Base-by-base conservation (phyloP, 2,797 vertebrate species). In the Gobio occitaniae region DNA sequence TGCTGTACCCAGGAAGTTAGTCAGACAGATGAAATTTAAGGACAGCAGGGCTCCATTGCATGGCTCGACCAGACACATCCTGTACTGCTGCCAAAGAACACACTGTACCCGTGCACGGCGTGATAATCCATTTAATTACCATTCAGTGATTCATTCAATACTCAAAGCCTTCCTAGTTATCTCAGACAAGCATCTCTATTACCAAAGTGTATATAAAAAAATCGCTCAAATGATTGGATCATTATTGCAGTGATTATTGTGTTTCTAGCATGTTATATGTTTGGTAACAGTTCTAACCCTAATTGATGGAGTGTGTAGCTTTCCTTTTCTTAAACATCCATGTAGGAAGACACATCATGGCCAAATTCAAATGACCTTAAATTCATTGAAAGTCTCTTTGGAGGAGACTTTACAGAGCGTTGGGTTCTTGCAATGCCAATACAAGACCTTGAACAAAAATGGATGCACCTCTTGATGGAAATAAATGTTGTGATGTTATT, bases 21-120 rank as follows among this genome's bases (percentile, higher is more conserved):
- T 88, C 89, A 91, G 91, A 92, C 91, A 92, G 89, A 90, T 93
- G 87, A 86, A 80, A 83, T 80, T 88, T 88, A 90, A 90, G 86
- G 87, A 92, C 91, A 92, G 92, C 91, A 90, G 90, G 83, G 91
- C 90, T 84, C 87, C 89, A 91, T 93, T 90, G 81, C 90, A 93
- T 93, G 90, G 89, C 86, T 4, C 47, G 89, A 89, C 88, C 89
- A 91, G 88, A 89, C 90, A 90, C 89, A 85, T 89, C 88, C 87
- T 92, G 87, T 88, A 88, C 90, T 89, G 86, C 90, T 91, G 91
- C 90, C 93, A 91, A 92, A 91, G 88, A 87, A 89, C 90, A 92
- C 92, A 88, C 19, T 88, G 90, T 29, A 54, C 52, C 59, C 47
- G 15, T 72, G 89, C 38, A 66, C 11, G 2, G 21, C 91, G 86